phyloP scores from a whole-genome alignment of 2,888 invertebrate genomes.

The Hoplodrina blanda region DNA sequence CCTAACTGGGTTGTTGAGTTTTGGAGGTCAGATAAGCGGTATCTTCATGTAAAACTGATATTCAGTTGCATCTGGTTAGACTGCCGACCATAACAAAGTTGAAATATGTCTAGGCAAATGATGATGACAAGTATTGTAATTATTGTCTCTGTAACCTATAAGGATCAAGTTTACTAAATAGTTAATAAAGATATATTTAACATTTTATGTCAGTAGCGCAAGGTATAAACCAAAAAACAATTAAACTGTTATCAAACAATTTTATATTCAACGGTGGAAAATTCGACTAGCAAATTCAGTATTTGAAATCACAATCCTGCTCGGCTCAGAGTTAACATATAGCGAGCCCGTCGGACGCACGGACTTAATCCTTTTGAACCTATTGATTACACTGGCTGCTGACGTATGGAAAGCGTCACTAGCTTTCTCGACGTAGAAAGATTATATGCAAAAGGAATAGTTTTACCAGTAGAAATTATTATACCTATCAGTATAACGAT shows the following conservation, averaged over 20 bases:
- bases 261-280: constrained; percentile 1
- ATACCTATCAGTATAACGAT: not conserved
- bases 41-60: too few relatives aligned
- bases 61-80: too few relatives aligned
- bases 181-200: not conserved
- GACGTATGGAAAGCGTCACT: constrained; percentile 45
- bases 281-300: constrained; percentile 22
- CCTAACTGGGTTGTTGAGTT: too few relatives aligned
- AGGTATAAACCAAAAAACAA: not conserved
- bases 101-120: too few relatives aligned
- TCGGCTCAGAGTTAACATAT: constrained; percentile 20
- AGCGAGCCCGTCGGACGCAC: constrained; percentile 13
- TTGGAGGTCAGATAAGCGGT: too few relatives aligned
- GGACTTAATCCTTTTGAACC: constrained; percentile 46
- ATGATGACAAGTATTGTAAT: too few relatives aligned
- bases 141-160: too few relatives aligned
- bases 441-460: constrained; percentile 16
- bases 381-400: constrained; percentile 44
- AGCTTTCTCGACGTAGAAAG: constrained; percentile 21
- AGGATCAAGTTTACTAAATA: not conserved
- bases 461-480: not conserved
- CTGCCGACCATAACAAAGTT: too few relatives aligned
- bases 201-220: not conserved
- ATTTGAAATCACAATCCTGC: constrained; percentile 7
- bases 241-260: not conserved